phyloP scores from a whole-genome alignment of 2,113 vertebrate species.

The Athene cunicularia region DNA sequence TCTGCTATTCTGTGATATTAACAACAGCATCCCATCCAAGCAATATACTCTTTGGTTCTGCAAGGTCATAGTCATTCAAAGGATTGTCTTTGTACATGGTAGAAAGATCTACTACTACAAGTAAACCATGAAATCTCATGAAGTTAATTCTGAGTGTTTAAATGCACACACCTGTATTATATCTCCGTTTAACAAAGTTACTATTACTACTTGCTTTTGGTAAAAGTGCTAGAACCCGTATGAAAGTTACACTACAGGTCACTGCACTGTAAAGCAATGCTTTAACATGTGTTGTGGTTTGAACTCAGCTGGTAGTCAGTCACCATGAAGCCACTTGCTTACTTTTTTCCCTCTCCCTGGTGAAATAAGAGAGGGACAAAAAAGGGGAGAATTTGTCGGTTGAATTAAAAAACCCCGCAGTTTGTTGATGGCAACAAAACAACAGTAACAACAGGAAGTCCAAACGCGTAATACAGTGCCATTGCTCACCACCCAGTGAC shows the following conservation, averaged over 20 bases:
- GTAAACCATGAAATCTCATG: neutral
- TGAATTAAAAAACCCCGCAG: too few relatives aligned
- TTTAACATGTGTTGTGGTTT: neutral
- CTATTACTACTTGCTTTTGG: neutral
- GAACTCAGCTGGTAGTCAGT: too few relatives aligned
- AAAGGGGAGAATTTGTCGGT: too few relatives aligned
- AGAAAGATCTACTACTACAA: neutral
- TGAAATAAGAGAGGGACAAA: too few relatives aligned
- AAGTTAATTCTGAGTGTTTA: neutral
- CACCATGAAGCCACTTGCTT: too few relatives aligned
- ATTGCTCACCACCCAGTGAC: too few relatives aligned
- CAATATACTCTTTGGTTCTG: neutral
- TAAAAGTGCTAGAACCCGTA: neutral
- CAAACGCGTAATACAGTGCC: too few relatives aligned
- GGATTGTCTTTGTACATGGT: neutral
- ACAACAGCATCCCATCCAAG: neutral
- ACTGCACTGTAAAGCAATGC: neutral
- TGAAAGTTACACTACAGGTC: neutral
- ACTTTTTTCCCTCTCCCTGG: too few relatives aligned
- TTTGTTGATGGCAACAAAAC: too few relatives aligned
- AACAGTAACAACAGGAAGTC: too few relatives aligned
- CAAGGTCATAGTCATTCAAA: neutral
- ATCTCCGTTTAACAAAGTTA: neutral
- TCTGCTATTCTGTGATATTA: neutral
- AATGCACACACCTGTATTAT: neutral